Evolutionary conservation across 2,888 invertebrate genomes (phyloP).

Genomic region (Hirtodrosophila histrioides): DNA sequence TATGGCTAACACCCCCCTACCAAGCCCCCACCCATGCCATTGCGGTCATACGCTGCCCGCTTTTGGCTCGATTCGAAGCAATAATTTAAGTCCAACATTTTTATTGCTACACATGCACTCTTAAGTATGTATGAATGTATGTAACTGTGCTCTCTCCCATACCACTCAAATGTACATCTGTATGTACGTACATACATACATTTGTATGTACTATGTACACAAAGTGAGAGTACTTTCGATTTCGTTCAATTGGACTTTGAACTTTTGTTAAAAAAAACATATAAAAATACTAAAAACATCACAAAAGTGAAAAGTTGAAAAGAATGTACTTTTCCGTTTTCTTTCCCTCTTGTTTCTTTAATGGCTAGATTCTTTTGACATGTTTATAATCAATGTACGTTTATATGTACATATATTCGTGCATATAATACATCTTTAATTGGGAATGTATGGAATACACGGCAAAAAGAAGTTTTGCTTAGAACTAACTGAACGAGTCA

Average conservation of each 20-base stretch:
- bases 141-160: slow-evolving; percentile 18
- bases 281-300: slow-evolving; percentile 32
- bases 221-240: slow-evolving; percentile 72
- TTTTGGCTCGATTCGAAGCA: slow-evolving; percentile 70
- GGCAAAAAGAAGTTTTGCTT: too few relatives aligned
- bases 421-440: too few relatives aligned
- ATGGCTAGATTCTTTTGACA: slow-evolving; percentile 10
- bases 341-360: slow-evolving; percentile 24
- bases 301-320: slow-evolving; percentile 50
- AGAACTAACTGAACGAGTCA: too few relatives aligned
- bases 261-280: slow-evolving; percentile 59
- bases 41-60: slow-evolving; percentile 60
- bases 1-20: slow-evolving; percentile 44
- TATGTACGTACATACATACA: slow-evolving; percentile 21
- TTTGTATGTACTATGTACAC: slow-evolving; percentile 46
- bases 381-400: not conserved
- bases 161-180: not conserved
- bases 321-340: slow-evolving; percentile 31
- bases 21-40: slow-evolving; percentile 34
- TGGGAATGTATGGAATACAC: too few relatives aligned
- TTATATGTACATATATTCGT: not conserved
- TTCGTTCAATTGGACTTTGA: slow-evolving; percentile 78
- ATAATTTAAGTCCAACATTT: slow-evolving; percentile 82
- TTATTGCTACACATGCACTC: slow-evolving; percentile 74
- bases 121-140: slow-evolving; percentile 47